Percentiles rank a stretch among this genome's conserved stretches.
Conservation (phyloP, 2,888 invertebrate species). For the Limnephilus marmoratus region DNA sequence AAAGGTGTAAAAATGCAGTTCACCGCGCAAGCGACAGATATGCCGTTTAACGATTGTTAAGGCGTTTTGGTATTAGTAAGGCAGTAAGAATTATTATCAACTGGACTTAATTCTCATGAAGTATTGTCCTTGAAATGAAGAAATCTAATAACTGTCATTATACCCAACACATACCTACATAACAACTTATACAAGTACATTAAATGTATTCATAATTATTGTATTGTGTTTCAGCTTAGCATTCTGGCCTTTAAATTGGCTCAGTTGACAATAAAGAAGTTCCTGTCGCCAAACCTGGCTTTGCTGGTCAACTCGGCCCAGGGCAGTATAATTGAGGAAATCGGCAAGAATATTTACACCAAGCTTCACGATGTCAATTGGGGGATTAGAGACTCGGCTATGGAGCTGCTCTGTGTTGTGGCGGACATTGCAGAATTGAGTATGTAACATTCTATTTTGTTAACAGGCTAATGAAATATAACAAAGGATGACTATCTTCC, state of each 20-base stretch:
- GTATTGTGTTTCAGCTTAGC: constrained; percentile 77
- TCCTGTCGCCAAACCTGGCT: constrained; percentile 87
- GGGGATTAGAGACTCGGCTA: constrained; percentile 88
- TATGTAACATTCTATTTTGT: constrained; percentile 71
- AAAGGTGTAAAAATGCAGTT: no score
- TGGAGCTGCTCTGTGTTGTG: constrained; percentile 85
- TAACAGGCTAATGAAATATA: no score
- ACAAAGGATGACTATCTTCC: no score
- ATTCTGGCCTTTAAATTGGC: constrained; percentile 84
- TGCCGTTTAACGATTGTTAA: no score
- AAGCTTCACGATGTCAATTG: constrained; percentile 85
- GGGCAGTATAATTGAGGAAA: constrained; percentile 80
- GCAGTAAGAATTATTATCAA: no score
- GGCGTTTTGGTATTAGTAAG: no score
- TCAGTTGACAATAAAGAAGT: constrained; percentile 84
- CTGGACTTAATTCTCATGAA: background rate
- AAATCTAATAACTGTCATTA: background rate
- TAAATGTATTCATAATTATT: background rate
- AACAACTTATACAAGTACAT: background rate
- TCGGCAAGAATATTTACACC: constrained; percentile 82
- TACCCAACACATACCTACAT: background rate
- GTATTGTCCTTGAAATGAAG: background rate
- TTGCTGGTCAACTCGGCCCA: constrained; percentile 82
- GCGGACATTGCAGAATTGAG: constrained; percentile 84
- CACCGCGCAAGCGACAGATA: no score